Evolutionary conservation across 2,797 vertebrate genomes (phyloP), one percentile per base, ranked within the genome.

Genomic region (Cossypha heuglini): DNA sequence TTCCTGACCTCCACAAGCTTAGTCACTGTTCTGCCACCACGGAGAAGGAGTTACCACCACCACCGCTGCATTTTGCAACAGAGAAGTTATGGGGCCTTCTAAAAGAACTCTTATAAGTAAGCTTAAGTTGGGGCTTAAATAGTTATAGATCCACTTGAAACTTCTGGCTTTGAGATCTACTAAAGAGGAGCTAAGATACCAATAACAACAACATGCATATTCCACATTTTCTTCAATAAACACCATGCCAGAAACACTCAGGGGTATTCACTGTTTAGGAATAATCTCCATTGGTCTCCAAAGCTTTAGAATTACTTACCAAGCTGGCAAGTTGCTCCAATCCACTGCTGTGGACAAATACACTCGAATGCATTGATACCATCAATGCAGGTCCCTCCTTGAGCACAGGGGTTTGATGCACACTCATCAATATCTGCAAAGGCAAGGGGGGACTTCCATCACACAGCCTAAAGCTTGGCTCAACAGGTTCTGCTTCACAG

Each of bases 341-440:
- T 98, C 99, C 99, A 99, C 96, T 99, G 98, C 0, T 98, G 98
- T 13, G 98, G 98, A 90, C 99, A 99, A 96, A 99, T 96, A 80
- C 99, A 99, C 90, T 99, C 99, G 5, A 99, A 99, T 37, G 98
- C 93, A 35, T 99, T 99, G 96, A 99, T 97, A 95, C 98, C 96
- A 97, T 99, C 98, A 66, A 99, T 98, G 89, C 99, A 99, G 92
- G 99, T 99, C 80, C 99, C 99, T 4, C 98, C 99, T 5, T 98
- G 98, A 38, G 98, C 98, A 25, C 99, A 99, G 3, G 99, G 99
- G 94, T 95, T 98, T 10, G 99, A 99, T 20, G 97, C 98, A 2
- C 99, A 99, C 92, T 99, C 99, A 0, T 99, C 99, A 14, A 98
- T 98, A 97, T 99, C 99, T 99, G 98, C 38, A 95, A 97, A 88